These are phyloP conservation scores for Ochotona curzoniae DNA, from an alignment of 2,113 vertebrate genomes.

Conservation along the genomic window DNA sequence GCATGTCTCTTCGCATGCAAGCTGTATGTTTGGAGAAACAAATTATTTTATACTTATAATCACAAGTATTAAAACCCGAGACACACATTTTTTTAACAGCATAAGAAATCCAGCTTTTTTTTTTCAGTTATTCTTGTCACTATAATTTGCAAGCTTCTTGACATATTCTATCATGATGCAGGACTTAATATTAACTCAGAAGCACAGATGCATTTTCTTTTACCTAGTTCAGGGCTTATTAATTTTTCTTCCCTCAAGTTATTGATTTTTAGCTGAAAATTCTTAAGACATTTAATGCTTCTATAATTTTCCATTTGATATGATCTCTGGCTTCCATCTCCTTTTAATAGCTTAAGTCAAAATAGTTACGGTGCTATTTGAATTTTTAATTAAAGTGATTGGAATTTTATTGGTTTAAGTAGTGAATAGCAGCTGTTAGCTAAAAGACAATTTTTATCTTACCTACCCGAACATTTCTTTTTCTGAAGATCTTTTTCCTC, in stretches of 20 bases:
- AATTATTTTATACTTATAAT: not conserved
- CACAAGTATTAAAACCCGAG: constrained; percentile 6
- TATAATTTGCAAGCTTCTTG: constrained; percentile 51
- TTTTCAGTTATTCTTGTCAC: constrained; percentile 54
- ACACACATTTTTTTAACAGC: not conserved
- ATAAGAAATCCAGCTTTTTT: constrained; percentile 19
- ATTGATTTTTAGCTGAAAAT: constrained; percentile 58
- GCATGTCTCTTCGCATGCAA: not conserved
- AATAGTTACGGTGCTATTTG: constrained; percentile 16
- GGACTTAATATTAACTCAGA: not conserved
- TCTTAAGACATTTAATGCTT: constrained; percentile 25
- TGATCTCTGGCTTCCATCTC: constrained; percentile 30
- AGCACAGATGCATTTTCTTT: constrained; percentile 46
- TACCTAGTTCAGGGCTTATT: constrained; percentile 39
- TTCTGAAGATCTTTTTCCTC: not conserved
- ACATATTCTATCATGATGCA: not conserved
- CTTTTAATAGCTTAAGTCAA: not conserved
- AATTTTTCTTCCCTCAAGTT: constrained; percentile 49
- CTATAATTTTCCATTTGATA: constrained; percentile 49
- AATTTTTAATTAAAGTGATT: constrained; percentile 58
- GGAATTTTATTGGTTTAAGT: constrained; percentile 51
- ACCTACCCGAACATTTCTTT: not conserved
- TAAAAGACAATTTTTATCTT: constrained; percentile 18
- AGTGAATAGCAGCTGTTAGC: constrained; percentile 20
- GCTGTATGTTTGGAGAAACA: constrained; percentile 42